Conservation (phyloP, 2,888 invertebrate species). For the Mythimna ferrago region DNA sequence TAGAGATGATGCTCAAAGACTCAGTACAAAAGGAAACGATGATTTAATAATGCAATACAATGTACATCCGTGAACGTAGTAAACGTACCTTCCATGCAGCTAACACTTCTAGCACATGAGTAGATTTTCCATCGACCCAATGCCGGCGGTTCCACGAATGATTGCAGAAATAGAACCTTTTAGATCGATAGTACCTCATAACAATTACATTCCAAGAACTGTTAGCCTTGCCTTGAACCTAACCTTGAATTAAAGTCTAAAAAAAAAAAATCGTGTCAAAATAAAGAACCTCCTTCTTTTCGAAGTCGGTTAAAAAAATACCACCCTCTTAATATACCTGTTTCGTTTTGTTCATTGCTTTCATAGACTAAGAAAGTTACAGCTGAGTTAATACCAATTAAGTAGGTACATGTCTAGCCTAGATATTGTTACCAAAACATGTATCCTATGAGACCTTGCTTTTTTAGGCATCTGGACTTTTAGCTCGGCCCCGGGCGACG, state of each 20-base stretch:
- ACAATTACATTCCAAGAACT: slow-evolving; percentile 8
- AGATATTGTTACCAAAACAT: slow-evolving; percentile 54
- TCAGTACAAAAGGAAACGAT: background rate
- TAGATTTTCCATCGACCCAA: slow-evolving; percentile 35
- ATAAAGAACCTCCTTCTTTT: background rate
- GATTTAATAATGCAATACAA: background rate
- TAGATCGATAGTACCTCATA: slow-evolving; percentile 23
- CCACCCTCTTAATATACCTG: background rate
- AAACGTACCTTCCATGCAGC: slow-evolving; percentile 18
- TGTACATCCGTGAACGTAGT: background rate
- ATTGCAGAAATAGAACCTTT: slow-evolving; percentile 50
- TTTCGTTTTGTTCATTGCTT: slow-evolving; percentile 8
- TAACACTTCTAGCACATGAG: slow-evolving; percentile 18
- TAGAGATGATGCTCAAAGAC: background rate
- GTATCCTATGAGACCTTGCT: slow-evolving; percentile 50
- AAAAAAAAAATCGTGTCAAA: background rate
- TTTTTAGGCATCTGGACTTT: slow-evolving; percentile 55
- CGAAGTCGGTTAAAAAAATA: background rate
- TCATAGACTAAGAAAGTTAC: slow-evolving; percentile 25
- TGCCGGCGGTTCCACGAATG: slow-evolving; percentile 22
- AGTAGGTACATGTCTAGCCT: slow-evolving; percentile 52
- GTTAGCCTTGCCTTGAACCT: no score
- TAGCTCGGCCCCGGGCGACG: slow-evolving; percentile 35
- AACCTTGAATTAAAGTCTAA: background rate
- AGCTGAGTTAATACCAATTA: slow-evolving; percentile 64